Conservation (phyloP, 2,113 vertebrate species). For the Columba janthina region DNA sequence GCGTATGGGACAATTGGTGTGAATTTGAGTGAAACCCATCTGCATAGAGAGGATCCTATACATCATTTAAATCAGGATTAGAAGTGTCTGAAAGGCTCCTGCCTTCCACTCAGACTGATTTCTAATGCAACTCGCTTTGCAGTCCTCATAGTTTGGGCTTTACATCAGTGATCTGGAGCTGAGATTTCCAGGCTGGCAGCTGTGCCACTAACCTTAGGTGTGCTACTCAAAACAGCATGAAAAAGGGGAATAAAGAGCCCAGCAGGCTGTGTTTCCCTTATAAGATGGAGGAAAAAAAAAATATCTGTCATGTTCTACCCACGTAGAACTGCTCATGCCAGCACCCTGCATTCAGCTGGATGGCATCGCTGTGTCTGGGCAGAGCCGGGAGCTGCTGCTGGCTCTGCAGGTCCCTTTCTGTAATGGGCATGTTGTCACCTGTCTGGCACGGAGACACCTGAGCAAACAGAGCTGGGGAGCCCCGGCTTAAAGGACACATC, state of each 20-base stretch:
- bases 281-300: not conserved
- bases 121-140: fast-evolving
- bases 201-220: not conserved
- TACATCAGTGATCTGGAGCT: not conserved
- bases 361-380: fast-evolving
- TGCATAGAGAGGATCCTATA: not conserved
- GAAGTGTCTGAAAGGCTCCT: fast-evolving
- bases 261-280: not conserved
- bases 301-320: not conserved
- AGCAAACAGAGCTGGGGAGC: not conserved
- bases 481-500: not conserved
- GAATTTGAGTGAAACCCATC: not conserved
- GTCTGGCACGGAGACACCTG: not conserved
- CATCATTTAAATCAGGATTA: not conserved
- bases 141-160: not conserved
- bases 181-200: not conserved
- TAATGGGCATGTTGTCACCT: not conserved
- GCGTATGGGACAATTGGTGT: too few relatives aligned
- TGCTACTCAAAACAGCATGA: not conserved
- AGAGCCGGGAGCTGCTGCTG: not conserved
- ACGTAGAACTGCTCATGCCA: not conserved
- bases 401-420: not conserved
- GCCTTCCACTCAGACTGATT: not conserved
- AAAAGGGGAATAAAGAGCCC: not conserved
- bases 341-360: fast-evolving